Percentiles rank a stretch among this genome's conserved stretches.
Evolutionary conservation across 1,140 invertebrate species (phyloP).

Genomic region (Aphelinus certus): DNA sequence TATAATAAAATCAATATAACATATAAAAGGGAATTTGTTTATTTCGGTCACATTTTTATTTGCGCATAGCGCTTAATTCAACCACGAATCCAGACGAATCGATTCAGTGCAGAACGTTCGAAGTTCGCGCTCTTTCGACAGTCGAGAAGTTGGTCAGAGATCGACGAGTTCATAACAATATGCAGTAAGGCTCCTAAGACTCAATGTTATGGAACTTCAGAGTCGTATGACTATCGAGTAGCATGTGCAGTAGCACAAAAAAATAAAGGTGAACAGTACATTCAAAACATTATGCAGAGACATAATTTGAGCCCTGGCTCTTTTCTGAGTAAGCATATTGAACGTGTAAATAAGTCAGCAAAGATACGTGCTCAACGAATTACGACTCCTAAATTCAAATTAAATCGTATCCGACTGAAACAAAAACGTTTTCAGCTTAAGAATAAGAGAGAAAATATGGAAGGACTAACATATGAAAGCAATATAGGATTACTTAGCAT

Average conservation of each 20-base stretch:
- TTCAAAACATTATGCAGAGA: conserved; percentile 23
- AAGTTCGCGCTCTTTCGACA: too few relatives aligned
- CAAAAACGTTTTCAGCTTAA: conserved; percentile 15
- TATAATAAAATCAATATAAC: too few relatives aligned
- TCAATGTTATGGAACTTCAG: conserved; percentile 26
- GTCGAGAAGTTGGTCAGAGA: too few relatives aligned
- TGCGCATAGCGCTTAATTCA: too few relatives aligned
- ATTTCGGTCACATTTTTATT: too few relatives aligned
- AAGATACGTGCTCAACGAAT: conserved; percentile 8
- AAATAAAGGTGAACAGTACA: conserved; percentile 32
- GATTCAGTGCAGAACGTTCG: too few relatives aligned
- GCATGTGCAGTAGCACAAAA: conserved; percentile 30
- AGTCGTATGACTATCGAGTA: conserved; percentile 31
- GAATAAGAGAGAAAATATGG: conserved; percentile 26
- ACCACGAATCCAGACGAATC: too few relatives aligned
- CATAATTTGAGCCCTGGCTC: conserved; percentile 34
- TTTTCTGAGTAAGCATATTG: conserved; percentile 24
- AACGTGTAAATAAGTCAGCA: neutral
- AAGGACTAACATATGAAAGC: conserved; percentile 27
- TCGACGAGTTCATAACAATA: too few relatives aligned
- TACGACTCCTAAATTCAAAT: conserved; percentile 22
- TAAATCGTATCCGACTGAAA: neutral
- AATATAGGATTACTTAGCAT: conserved; percentile 30
- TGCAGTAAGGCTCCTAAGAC: conserved; percentile 34
- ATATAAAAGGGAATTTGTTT: too few relatives aligned